Evolutionary conservation across 1,140 invertebrate species (phyloP), one percentile per base, ranked within the genome.

Genomic region (Brachionus sp.): DNA sequence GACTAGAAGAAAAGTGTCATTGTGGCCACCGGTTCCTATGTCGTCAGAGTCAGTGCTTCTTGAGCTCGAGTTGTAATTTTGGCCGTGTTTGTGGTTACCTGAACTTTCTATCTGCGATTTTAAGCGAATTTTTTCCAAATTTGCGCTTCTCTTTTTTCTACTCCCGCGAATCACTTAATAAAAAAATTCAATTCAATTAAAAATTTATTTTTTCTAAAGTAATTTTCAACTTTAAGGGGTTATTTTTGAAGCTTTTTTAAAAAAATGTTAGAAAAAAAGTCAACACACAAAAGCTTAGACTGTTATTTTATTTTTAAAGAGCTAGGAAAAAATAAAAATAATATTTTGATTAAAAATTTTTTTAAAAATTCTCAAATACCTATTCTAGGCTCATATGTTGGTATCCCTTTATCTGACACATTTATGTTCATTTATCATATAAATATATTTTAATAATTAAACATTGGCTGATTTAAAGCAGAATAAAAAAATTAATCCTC

Each of bases 101-200:
- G 19, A 3, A 6, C 19, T 25, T 12, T 75, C 42, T 7, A 75
- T 75, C 12, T 75, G 70, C 9, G 70, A 75, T 46, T 75, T 75
- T 75, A 75, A 46, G 16, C 70, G 16, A 35, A 75, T 75, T 75
- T 75, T 75, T 75, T 75, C 70, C 44, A 75, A 75, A 50, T 75
- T 75, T 12, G 70, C 70, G n/a, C 70, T 75, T 25, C 70, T 42
- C 39, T 75, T 75, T 75, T 75, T 75, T 25, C 70, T 13, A 75
- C 70, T 75, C 13, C 70, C 70, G 6, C 42, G 37, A 33, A 46
- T 46, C 44, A 75, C 66, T 70, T 70, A 57, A 57, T 16, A 35
- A 10, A 37, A 37, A 70, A 39, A 39, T 16, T 57, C 0, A 70
- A 68, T 70, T n/a, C n/a, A n/a, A n/a, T n/a, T n/a, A 37, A 37